A percentile compares a stretch with the other conserved stretches of the same genome.
phyloP scores from a whole-genome alignment of 1,140 invertebrate genomes.

The Solenopsis fugax region DNA sequence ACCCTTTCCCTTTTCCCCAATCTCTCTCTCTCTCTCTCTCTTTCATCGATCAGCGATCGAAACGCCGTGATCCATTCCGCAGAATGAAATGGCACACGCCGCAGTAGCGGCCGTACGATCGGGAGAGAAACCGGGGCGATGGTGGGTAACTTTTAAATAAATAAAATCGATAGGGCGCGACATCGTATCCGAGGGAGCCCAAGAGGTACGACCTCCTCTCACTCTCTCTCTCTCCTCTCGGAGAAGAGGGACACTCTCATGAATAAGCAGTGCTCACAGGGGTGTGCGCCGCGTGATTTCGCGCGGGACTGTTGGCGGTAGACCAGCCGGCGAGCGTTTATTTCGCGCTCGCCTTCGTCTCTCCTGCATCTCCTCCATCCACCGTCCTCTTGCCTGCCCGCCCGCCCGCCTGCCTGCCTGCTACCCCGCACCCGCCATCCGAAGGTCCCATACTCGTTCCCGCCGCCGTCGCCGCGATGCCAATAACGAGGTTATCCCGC shows the following conservation, averaged over 20 bases:
- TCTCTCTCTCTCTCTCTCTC: too few relatives aligned
- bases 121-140: slow-evolving; percentile 57
- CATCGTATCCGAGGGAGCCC: slow-evolving; percentile 66
- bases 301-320: slow-evolving; percentile 85
- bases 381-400: slow-evolving; percentile 50
- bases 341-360: slow-evolving; percentile 82
- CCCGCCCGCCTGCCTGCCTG: not conserved
- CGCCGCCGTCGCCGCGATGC: slow-evolving; percentile 71
- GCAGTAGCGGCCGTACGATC: not conserved
- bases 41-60: slow-evolving; percentile 44
- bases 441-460: not conserved
- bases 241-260: slow-evolving; percentile 79
- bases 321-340: slow-evolving; percentile 86
- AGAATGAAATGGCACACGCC: not conserved
- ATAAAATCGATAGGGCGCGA: slow-evolving; percentile 77
- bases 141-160: slow-evolving; percentile 75
- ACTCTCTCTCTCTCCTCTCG: not conserved
- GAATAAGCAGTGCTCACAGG: slow-evolving; percentile 83
- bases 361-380: slow-evolving; percentile 52
- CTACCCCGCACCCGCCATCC: slow-evolving; percentile 13
- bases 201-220: slow-evolving; percentile 57
- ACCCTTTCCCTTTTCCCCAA: not conserved
- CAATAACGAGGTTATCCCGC: slow-evolving; percentile 84
- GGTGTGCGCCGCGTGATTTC: slow-evolving; percentile 84
- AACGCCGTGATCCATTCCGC: slow-evolving; percentile 45